Evolutionary conservation across 2,113 vertebrate species (phyloP), one percentile per base, ranked within the genome.

Genomic region (Pogona vitticeps): DNA sequence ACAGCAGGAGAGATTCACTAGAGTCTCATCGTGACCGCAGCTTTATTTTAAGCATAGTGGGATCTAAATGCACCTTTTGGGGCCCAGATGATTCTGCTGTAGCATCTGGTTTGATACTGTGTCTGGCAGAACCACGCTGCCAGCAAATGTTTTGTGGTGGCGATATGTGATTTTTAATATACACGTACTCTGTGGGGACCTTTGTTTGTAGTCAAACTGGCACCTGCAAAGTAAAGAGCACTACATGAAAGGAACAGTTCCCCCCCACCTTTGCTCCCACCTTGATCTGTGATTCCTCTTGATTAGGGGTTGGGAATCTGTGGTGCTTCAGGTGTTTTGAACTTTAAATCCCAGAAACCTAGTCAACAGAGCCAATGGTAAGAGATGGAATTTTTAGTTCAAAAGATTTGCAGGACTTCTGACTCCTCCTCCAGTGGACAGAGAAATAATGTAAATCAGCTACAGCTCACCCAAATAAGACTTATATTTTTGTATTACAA

Each of bases 161-260:
- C 36, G 23, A 0, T 0, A 0, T 84, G 76, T 0, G 0, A 2
- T 1, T 65, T 75, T 31, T 42, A 52, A 3, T 23, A 40, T 52
- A 78, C 0, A 1, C 70, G 52, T 61, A 76, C 31, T n/a, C 13
- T 72, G 63, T 76, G 67, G 61, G 36, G 83, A 84, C 71, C 9
- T 76, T 5, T 75, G 2, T 6, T 72, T 31, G 36, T 80, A 80
- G 87, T 73, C 73, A 72, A 46, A 15, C 13, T 56, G 18, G 28
- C 40, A 72, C 80, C 83, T 84, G 79, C 86, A 71, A 0, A 14
- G 85, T 15, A 21, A 83, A 87, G 42, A 68, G 1, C 79, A 12
- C 2, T n/a, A 36, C 0, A 0, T 1, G 76, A 14, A 7, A 76
- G 80, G 21, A 3, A 36, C 26, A 56, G 17, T 4, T n/a, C 52